These are phyloP conservation scores for Drosophila setifemur DNA, from an alignment of 1,140 invertebrate species.

Conservation along the genomic window DNA sequence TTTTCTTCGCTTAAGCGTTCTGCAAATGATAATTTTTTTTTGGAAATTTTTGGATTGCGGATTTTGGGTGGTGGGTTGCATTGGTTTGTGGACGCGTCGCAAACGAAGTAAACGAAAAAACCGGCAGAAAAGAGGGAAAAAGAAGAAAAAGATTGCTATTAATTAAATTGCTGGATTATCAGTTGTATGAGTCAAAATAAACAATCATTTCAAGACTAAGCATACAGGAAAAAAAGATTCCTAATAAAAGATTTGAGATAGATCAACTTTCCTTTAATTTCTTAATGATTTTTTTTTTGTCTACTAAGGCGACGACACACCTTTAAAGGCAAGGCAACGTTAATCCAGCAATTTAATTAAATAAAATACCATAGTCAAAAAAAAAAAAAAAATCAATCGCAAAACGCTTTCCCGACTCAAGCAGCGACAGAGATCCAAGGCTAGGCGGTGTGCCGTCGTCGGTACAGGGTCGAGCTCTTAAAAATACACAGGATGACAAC, in stretches of 20 bases:
- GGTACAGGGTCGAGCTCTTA: constrained; percentile 7
- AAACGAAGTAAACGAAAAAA: constrained; percentile 57
- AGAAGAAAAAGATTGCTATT: constrained; percentile 78
- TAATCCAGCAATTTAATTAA: constrained; percentile 74
- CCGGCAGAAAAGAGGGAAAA: constrained; percentile 52
- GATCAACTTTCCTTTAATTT: neutral
- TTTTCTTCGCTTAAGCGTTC: constrained; percentile 77
- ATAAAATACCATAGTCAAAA: constrained; percentile 1
- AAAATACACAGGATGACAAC: neutral
- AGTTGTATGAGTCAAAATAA: constrained; percentile 48
- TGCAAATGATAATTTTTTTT: constrained; percentile 71
- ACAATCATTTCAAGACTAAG: constrained; percentile 36
- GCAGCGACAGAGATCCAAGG: constrained; percentile 14
- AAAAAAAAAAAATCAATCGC: constrained; percentile 44
- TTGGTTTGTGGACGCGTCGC: constrained; percentile 50
- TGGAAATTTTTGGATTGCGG: constrained; percentile 30
- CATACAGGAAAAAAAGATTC: constrained; percentile 7
- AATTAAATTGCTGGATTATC: constrained; percentile 80
- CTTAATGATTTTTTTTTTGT: neutral
- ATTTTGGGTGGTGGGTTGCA: constrained; percentile 12
- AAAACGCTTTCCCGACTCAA: constrained; percentile 50
- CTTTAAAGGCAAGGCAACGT: constrained; percentile 34
- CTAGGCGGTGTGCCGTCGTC: constrained; percentile 64
- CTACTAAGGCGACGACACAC: constrained; percentile 67
- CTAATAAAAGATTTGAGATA: neutral